A percentile compares a stretch with the other conserved stretches of the same genome.
phyloP scores from a whole-genome alignment of 2,797 vertebrate genomes.

The Cirrhinus molitorella region DNA sequence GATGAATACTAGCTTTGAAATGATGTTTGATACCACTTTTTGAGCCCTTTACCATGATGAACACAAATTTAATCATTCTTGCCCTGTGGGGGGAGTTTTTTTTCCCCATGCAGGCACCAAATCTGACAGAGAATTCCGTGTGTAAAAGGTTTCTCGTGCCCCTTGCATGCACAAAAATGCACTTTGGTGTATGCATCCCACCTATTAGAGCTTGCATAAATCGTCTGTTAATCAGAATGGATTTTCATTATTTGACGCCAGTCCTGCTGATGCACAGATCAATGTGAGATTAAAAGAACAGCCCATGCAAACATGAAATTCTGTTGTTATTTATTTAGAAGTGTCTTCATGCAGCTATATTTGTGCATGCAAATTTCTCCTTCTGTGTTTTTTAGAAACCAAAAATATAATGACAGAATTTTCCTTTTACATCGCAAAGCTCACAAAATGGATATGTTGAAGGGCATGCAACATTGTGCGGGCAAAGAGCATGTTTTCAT shows the following conservation, averaged over 20 bases:
- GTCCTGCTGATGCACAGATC: not conserved
- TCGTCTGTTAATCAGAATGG: conserved; percentile 73
- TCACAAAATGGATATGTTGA: not conserved
- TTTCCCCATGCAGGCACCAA: not conserved
- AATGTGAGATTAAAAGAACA: not conserved
- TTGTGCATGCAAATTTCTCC: not conserved
- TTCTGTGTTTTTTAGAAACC: not conserved
- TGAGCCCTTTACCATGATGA: conserved; percentile 24
- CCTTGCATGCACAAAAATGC: not conserved
- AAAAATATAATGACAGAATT: not conserved
- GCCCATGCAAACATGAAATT: conserved; percentile 3
- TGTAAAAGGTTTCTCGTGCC: not conserved
- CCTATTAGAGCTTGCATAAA: conserved; percentile 78
- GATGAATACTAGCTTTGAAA: conserved; percentile 46
- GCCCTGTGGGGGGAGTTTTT: conserved; percentile 34
- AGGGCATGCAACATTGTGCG: conserved; percentile 11
- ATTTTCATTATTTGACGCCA: not conserved
- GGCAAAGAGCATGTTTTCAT: conserved; percentile 13
- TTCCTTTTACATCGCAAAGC: conserved; percentile 9
- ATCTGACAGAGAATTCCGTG: not conserved
- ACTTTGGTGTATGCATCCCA: not conserved
- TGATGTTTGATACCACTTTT: conserved; percentile 45
- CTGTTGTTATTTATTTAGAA: not conserved
- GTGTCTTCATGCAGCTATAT: not conserved
- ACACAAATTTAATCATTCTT: conserved; percentile 41